Conservation (phyloP, 2,113 vertebrate genomes). For the Ictalurus furcatus region DNA sequence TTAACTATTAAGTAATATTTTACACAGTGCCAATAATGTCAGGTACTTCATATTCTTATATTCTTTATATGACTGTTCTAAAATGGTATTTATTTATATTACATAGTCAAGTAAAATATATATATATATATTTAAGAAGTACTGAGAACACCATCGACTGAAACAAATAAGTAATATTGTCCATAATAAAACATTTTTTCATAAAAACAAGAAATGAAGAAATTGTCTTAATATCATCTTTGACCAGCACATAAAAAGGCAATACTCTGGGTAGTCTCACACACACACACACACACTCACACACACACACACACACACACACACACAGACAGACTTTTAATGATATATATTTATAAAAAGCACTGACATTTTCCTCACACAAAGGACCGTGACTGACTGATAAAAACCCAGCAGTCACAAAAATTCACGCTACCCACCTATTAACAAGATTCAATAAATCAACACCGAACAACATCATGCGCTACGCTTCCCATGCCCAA, state of each 20-base stretch:
- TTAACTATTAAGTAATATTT: background rate
- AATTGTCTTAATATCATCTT: too few relatives aligned
- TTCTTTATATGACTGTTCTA: background rate
- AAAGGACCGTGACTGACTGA: background rate
- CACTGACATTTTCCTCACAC: constrained; percentile 34
- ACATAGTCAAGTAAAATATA: background rate
- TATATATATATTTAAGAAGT: background rate
- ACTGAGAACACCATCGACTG: background rate
- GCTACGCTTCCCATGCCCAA: constrained; percentile 19
- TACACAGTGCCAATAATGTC: background rate
- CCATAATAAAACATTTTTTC: too few relatives aligned
- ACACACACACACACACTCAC: background rate
- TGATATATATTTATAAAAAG: background rate
- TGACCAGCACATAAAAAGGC: background rate
- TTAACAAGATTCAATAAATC: constrained; percentile 26
- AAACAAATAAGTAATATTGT: background rate
- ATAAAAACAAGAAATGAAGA: too few relatives aligned
- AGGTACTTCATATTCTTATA: background rate
- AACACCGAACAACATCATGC: background rate
- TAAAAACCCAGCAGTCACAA: background rate
- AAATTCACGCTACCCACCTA: background rate
- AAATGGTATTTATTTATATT: background rate
- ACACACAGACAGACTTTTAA: background rate
- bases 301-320: background rate
- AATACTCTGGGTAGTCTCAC: background rate